Conservation (phyloP, 2,797 vertebrate species). For the Clamator glandarius region DNA sequence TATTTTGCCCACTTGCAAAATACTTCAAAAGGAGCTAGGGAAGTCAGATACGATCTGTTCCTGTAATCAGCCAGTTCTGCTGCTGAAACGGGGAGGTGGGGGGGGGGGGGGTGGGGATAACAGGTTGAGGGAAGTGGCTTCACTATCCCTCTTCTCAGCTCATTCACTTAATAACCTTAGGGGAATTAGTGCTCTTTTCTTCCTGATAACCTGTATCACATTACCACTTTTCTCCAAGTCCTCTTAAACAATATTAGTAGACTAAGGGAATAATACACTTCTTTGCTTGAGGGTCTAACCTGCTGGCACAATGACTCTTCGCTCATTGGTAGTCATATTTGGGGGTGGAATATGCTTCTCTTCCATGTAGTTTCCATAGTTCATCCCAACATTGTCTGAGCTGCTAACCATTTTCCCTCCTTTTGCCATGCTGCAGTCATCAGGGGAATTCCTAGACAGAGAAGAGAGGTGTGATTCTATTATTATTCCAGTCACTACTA, state of each 20-base stretch:
- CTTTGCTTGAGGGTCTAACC: slow-evolving; percentile 70
- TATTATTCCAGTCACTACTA: background rate
- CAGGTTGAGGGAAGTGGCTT: background rate
- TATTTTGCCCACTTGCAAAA: background rate
- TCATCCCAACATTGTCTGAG: slow-evolving; percentile 80
- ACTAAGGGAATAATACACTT: background rate
- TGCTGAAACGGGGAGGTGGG: background rate
- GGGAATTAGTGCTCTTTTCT: background rate
- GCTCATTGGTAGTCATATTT: slow-evolving; percentile 88
- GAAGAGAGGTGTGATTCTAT: background rate
- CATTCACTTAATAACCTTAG: background rate
- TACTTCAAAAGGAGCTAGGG: background rate
- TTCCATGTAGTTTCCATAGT: slow-evolving; percentile 87
- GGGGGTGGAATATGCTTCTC: slow-evolving; percentile 86
- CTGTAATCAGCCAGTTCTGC: background rate
- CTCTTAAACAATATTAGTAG: background rate
- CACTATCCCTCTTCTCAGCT: background rate
- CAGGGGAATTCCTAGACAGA: slow-evolving; percentile 82
- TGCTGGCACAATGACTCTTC: slow-evolving; percentile 90
- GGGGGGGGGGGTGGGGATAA: no score
- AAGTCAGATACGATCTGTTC: background rate
- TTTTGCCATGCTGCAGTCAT: slow-evolving; percentile 84
- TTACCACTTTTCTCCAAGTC: background rate
- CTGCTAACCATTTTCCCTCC: slow-evolving; percentile 83
- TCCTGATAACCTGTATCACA: background rate